Base-by-base conservation (phyloP, 1,140 invertebrate genomes). In the Lasioglossum albipes region DNA sequence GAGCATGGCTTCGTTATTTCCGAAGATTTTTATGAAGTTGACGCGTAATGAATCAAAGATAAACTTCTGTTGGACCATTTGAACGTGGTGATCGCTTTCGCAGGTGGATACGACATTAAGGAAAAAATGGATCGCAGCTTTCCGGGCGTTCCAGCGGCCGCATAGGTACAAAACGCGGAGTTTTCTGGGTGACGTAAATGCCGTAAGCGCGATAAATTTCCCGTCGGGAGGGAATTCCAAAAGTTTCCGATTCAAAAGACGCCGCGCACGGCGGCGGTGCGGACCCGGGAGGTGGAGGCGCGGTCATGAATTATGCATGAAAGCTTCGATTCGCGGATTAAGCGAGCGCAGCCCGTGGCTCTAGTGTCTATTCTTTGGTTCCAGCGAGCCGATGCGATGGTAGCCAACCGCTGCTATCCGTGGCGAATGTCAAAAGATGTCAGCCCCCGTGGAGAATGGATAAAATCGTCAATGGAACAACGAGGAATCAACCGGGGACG, bases 271-370 rank as follows among this genome's bases (percentile, higher is more conserved):
- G 45, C 45, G 45, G 45, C 45, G 45, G 45, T 13, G 68, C n/a
- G 73, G 57, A 41, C 42, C 49, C 22, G 42, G 54, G 57, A 79
- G 66, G 68, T 20, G 59, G 76, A 74, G 75, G 65, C 69, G 72
- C 84, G 85, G 79, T 83, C 87, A 90, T 93, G 91, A 92, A 93
- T 92, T 91, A 93, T 93, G 92, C 91, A 93, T 92, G 87, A 91
- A 90, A 92, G 91, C 91, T 93, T 93, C 91, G 92, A 93, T 93
- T 93, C 91, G 90, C 91, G 91, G 92, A 92, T 92, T 92, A 92
- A 92, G 88, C 87, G 84, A 84, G 84, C 85, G 81, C 79, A 72
- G 84, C 82, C 80, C 81, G 81, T 80, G 82, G 87, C 84, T 87
- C 88, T 83, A 83, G 79, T 87, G 83, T 87, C 87, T 87, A 89